Base-by-base conservation (phyloP, 2,888 invertebrate species). In the Conchocele bisecta region DNA sequence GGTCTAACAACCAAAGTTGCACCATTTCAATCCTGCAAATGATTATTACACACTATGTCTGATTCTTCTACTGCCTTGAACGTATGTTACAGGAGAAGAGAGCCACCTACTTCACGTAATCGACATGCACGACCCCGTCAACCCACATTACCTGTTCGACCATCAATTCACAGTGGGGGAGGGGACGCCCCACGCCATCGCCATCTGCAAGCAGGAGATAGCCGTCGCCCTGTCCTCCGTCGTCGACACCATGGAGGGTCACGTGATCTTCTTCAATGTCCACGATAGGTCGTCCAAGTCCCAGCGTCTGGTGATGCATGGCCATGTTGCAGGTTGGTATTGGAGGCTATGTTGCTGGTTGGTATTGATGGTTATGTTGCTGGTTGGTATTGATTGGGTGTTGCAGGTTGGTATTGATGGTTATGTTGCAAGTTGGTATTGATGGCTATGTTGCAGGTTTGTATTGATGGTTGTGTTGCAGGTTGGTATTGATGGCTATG, bases 61-160 rank as follows among this genome's bases (percentile, higher is more conserved):
- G n/a, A n/a, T n/a, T n/a, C n/a, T n/a, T n/a, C n/a, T 15, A 15
- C 24, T 15, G 28, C 24, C 9, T 53, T 29, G 11, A 17, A 9
- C 44, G 31, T 39, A 11, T 33, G 15, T 61, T 48, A 28, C 28
- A 84, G 84, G 82, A 7, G 80, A 76, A 50, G 75, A 50, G n/a
- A 79, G 79, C 6, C 76, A 79, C 22, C 65, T 83, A 7, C 58
- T 86, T 13, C 83, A 86, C 48, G 79, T 83, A 17, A 50, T 86
- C 42, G 84, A 86, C 65, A 71, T 86, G 9, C 46, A 72, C 7
- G 66, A 83, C 57, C 85, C 84, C 2, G 51, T 9, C 15, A 65
- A 58, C 17, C 81, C 83, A 1, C 15, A 20, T 7, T 53, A 77
- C 3, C 58, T 79, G 11, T 66, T 77, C 26, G 70, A 61, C 5